These are phyloP conservation scores for Pterois miles DNA, from an alignment of 2,797 vertebrate species.

Conservation along the genomic window DNA sequence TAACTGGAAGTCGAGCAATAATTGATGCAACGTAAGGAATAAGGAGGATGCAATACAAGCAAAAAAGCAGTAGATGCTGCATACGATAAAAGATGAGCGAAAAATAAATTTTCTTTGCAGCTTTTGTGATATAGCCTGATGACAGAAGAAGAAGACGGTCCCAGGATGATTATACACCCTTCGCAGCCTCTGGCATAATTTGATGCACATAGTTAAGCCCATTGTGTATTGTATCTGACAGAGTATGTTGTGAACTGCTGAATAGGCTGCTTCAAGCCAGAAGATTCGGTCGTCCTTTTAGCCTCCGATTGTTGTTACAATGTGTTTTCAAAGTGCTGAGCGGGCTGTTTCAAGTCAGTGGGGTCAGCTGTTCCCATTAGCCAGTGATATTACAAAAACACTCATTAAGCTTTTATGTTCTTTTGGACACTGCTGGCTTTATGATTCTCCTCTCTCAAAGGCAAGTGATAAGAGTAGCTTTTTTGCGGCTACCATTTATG, in stretches of 20 bases:
- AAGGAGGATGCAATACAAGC: not conserved
- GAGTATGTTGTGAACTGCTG: slow-evolving; percentile 49
- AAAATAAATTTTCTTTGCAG: slow-evolving; percentile 2
- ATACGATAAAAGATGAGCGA: not conserved
- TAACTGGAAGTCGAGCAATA: not conserved
- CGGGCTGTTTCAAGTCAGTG: slow-evolving; percentile 50
- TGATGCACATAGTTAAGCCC: slow-evolving; percentile 49
- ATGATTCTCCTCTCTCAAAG: slow-evolving; percentile 54
- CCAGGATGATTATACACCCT: slow-evolving; percentile 33
- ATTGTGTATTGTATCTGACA: slow-evolving; percentile 56
- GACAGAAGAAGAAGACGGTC: slow-evolving; percentile 10
- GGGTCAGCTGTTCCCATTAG: slow-evolving; percentile 76
- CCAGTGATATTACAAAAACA: slow-evolving; percentile 69
- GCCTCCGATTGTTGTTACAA: slow-evolving; percentile 58
- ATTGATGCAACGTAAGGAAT: not conserved
- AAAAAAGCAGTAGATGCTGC: slow-evolving; percentile 1
- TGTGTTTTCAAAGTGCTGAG: slow-evolving; percentile 71
- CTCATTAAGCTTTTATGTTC: slow-evolving; percentile 74
- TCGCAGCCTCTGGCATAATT: slow-evolving; percentile 40
- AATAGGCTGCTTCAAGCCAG: slow-evolving; percentile 54
- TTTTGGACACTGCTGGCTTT: slow-evolving; percentile 45
- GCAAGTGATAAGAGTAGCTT: slow-evolving; percentile 52
- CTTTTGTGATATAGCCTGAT: slow-evolving; percentile 7
- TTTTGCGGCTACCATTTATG: slow-evolving; percentile 45
- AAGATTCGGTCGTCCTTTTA: slow-evolving; percentile 63